Percentiles rank a stretch among this genome's conserved stretches.
phyloP scores from a whole-genome alignment of 92 coral and sea anemone species.

The Zoanthus gigantus region DNA sequence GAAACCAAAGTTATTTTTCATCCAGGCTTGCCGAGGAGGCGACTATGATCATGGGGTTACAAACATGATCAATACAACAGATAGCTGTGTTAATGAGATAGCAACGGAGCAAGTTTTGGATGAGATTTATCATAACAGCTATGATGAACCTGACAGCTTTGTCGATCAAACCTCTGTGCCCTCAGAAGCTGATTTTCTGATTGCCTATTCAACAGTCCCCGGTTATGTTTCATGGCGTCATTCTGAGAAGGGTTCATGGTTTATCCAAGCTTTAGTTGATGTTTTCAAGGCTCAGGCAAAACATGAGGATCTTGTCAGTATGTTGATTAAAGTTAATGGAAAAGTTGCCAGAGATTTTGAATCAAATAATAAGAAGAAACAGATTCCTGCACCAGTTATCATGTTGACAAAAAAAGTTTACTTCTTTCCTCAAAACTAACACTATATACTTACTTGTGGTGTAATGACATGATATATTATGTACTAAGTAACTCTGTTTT shows the following conservation, averaged over 20 bases:
- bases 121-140: conserved; percentile 62
- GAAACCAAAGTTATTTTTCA: conserved; percentile 93
- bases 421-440: conserved; percentile 65
- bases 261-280: conserved; percentile 92
- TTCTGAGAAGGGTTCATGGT: conserved; percentile 95
- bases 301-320: conserved; percentile 90
- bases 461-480: too few relatives aligned
- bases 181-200: conserved; percentile 91
- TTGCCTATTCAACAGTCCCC: conserved; percentile 96
- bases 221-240: conserved; percentile 99
- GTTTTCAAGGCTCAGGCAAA: conserved; percentile 78
- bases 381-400: conserved; percentile 94
- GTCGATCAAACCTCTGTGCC: conserved; percentile 77
- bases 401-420: conserved; percentile 91
- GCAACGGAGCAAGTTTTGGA: conserved; percentile 67
- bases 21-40: conserved; percentile 98
- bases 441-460: too few relatives aligned
- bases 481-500: too few relatives aligned
- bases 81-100: conserved; percentile 47
- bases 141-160: conserved; percentile 76
- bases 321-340: conserved; percentile 87
- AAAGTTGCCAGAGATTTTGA: conserved; percentile 97
- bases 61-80: conserved; percentile 52
- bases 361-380: conserved; percentile 87
- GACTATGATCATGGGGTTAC: conserved; percentile 85